phyloP scores from a whole-genome alignment of 2,888 invertebrate genomes.

The Tachina lurida region DNA sequence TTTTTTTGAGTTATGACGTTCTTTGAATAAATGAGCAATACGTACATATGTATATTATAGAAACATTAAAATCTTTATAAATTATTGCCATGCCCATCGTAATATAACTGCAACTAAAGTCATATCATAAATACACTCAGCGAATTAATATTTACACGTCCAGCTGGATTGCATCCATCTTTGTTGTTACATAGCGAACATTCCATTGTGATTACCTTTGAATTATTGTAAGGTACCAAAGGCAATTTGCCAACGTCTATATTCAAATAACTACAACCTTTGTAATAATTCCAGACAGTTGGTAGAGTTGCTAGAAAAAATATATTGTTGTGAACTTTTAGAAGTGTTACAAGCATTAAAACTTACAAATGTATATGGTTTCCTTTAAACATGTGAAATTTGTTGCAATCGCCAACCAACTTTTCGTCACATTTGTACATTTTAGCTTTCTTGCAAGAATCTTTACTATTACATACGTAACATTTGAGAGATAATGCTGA shows the following conservation, averaged over 20 bases:
- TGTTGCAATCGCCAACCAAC: constrained; percentile 44
- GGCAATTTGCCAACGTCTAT: constrained; percentile 48
- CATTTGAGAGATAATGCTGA: constrained; percentile 71
- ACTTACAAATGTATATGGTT: constrained; percentile 71
- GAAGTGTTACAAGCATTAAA: background rate
- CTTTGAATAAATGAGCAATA: no score
- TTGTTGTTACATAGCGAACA: constrained; percentile 68
- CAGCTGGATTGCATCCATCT: constrained; percentile 74
- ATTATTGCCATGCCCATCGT: background rate
- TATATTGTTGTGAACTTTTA: background rate
- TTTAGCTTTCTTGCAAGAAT: constrained; percentile 68
- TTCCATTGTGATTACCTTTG: background rate
- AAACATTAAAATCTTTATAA: no score
- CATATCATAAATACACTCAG: constrained; percentile 31
- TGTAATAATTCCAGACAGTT: constrained; percentile 55
- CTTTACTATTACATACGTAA: constrained; percentile 41
- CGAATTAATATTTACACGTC: constrained; percentile 47
- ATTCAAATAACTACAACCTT: constrained; percentile 71
- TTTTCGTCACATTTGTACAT: constrained; percentile 72
- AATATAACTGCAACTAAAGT: constrained; percentile 4
- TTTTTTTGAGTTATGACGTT: no score
- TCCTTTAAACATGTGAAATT: constrained; percentile 69
- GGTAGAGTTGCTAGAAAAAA: constrained; percentile 37
- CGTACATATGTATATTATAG: no score
- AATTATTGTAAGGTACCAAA: constrained; percentile 34